Evolutionary conservation across 2,113 vertebrate species (phyloP).

Genomic region (Sceloporus undulatus): DNA sequence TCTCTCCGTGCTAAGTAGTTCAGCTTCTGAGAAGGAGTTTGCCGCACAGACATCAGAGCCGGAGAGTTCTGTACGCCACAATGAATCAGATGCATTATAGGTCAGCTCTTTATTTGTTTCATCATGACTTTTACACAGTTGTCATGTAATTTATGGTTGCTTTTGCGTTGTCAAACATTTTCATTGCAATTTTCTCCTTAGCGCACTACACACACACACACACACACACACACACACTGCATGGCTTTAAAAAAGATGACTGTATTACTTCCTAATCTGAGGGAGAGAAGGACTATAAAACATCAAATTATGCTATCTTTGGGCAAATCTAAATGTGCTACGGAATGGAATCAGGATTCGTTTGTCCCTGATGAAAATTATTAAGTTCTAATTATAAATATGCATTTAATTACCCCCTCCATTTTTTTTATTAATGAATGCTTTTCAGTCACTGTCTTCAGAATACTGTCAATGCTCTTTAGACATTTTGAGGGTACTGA

Average conservation of each 20-base stretch:
- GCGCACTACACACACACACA: slow-evolving; percentile 60
- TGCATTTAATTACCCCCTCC: slow-evolving; percentile 84
- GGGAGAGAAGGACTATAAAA: slow-evolving; percentile 83
- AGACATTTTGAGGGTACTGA: slow-evolving; percentile 64
- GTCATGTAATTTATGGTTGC: slow-evolving; percentile 85
- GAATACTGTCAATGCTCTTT: slow-evolving; percentile 57
- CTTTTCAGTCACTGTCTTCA: slow-evolving; percentile 3
- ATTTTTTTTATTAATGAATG: no score
- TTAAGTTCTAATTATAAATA: slow-evolving; percentile 90
- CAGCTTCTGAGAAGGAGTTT: slow-evolving; percentile 62
- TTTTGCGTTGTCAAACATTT: slow-evolving; percentile 85
- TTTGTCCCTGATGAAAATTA: slow-evolving; percentile 88
- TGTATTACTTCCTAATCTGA: slow-evolving; percentile 83
- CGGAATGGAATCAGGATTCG: slow-evolving; percentile 86
- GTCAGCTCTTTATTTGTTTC: slow-evolving; percentile 87
- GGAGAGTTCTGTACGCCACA: slow-evolving; percentile 60
- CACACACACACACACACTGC: slow-evolving; percentile 47
- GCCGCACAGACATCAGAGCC: slow-evolving; percentile 58
- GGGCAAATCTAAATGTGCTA: slow-evolving; percentile 81
- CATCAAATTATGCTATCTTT: slow-evolving; percentile 81
- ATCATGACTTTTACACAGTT: slow-evolving; percentile 86
- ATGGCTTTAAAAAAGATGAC: slow-evolving; percentile 69
- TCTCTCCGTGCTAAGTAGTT: slow-evolving; percentile 76
- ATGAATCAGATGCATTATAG: slow-evolving; percentile 79
- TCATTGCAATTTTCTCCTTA: slow-evolving; percentile 77